Conservation (phyloP, 2,888 invertebrate genomes). For the Sarcophaga subvicina region DNA sequence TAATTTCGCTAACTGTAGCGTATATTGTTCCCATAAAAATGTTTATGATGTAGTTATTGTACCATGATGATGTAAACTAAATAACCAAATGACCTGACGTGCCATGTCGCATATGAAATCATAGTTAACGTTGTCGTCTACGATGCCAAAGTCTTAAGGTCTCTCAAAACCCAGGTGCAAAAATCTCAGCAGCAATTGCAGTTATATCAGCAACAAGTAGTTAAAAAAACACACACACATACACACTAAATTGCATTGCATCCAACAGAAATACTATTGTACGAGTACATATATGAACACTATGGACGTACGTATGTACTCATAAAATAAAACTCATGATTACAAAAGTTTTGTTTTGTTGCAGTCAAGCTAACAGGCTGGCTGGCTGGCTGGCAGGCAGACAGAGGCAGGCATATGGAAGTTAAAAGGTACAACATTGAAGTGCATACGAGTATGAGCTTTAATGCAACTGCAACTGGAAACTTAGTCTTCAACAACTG, state of each 20-base stretch:
- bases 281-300: slow-evolving; percentile 51
- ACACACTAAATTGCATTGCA: slow-evolving; percentile 56
- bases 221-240: slow-evolving; percentile 1
- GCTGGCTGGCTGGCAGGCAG: no score
- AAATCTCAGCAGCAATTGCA: slow-evolving; percentile 45
- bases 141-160: slow-evolving; percentile 37
- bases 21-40: not conserved
- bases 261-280: slow-evolving; percentile 38
- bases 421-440: slow-evolving; percentile 15
- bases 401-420: not conserved
- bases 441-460: slow-evolving; percentile 53
- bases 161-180: slow-evolving; percentile 64
- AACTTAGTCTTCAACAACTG: slow-evolving; percentile 49
- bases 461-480: slow-evolving; percentile 35
- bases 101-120: slow-evolving; percentile 51
- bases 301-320: not conserved
- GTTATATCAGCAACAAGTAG: slow-evolving; percentile 23
- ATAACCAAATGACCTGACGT: slow-evolving; percentile 66
- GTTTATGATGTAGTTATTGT: slow-evolving; percentile 48
- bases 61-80: slow-evolving; percentile 50
- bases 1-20: not conserved
- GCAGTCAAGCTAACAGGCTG: no score
- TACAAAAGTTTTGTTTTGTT: not conserved
- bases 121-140: slow-evolving; percentile 42
- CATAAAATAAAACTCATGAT: not conserved